Conservation (phyloP, 2,888 invertebrate genomes). For the Machimus rusticus region DNA sequence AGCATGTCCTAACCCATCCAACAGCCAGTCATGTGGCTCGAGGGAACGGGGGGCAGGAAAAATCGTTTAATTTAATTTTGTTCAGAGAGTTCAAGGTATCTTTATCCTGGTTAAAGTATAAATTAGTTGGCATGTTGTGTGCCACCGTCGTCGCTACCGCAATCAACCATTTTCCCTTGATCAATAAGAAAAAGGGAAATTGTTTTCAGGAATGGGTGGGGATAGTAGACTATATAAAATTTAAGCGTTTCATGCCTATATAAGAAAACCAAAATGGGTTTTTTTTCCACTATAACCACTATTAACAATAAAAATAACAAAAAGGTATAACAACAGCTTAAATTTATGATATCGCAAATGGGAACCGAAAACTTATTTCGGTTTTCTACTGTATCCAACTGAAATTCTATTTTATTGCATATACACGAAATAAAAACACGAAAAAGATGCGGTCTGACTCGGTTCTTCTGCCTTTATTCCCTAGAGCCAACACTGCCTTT, state of each 20-base stretch:
- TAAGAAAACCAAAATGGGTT: not conserved
- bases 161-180: not conserved
- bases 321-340: not conserved
- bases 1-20: not conserved
- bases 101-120: not conserved
- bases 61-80: not conserved
- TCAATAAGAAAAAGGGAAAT: not conserved
- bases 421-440: not conserved
- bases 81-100: not conserved
- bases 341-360: not conserved
- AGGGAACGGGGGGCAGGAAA: not conserved
- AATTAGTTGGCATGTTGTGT: not conserved
- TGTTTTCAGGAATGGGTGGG: not conserved
- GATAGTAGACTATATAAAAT: not conserved
- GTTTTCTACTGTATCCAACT: not conserved
- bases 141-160: not conserved
- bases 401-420: not conserved
- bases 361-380: not conserved
- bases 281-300: not conserved
- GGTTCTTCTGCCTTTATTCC: not conserved
- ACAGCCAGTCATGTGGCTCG: not conserved
- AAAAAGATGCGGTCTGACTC: not conserved
- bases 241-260: not conserved
- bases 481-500: not conserved
- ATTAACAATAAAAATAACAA: not conserved